Evolutionary conservation across 2,888 invertebrate genomes (phyloP), one percentile per base, ranked within the genome.

Genomic region (Leptopilina drosophilae): DNA sequence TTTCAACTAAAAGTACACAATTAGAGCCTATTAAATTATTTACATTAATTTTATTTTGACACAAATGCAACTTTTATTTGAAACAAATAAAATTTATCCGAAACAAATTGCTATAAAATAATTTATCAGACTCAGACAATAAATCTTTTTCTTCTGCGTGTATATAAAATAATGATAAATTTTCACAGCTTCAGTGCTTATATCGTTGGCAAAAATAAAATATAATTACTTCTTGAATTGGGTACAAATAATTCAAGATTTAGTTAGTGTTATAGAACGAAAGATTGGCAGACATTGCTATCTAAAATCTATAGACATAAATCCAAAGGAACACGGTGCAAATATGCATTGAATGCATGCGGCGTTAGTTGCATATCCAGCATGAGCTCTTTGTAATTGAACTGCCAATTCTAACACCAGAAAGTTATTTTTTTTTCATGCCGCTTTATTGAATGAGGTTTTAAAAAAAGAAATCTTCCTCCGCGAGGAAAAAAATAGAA

Each of bases 321-420:
- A 67, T 77, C 15, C 42, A 69, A 46, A 77, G 82, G 66, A 85
- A 83, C 82, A 81, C 84, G 84, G 83, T 84, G 87, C 84, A 82
- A 83, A 85, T 85, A 85, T 86, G 83, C 84, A 86, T 88, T 86
- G 84, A 86, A 87, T 87, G 85, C 90, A 90, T 89, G 90, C 90
- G 88, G 87, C 89, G 87, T 90, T 90, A 90, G 88, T 90, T 87
- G 88, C 87, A 85, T 87, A 59, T 59, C 4, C 89, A 87, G 87
- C 87, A 84, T 82, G 80, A 83, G 80, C 83, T 77, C 82, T 81
- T 81, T 80, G 78, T 81, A 83, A 85, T 81, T 77, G 77, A 81
- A 83, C 80, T 77, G 82, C 79, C 82, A 82, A 81, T 81, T 83
- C 78, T 81, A 78, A 78, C 79, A 81, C 78, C 82, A 78, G 81